A percentile compares a stretch with the other conserved stretches of the same genome.
Conservation (phyloP, 2,113 vertebrate species). For the Myotis brandtii region DNA sequence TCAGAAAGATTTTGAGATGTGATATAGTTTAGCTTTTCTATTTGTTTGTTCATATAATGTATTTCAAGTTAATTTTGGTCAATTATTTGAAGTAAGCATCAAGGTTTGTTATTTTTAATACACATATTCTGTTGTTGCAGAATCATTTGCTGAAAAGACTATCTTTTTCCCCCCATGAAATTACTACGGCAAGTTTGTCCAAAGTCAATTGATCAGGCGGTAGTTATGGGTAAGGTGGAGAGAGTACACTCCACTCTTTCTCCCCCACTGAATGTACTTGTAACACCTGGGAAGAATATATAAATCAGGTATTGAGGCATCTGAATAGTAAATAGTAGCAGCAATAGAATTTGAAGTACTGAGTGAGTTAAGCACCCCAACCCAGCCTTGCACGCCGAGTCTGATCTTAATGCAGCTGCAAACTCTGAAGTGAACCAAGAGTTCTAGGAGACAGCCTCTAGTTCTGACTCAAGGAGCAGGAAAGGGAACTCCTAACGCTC, state of each 20-base stretch:
- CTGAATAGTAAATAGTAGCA: not conserved
- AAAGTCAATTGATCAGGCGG: not conserved
- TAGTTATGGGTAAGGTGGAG: not conserved
- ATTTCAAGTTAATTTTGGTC: not conserved
- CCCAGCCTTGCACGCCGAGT: not conserved
- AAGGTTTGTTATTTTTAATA: slow-evolving; percentile 7
- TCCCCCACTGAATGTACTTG: not conserved
- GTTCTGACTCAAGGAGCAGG: not conserved
- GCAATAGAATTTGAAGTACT: not conserved
- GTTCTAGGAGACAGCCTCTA: not conserved
- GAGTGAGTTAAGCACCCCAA: not conserved
- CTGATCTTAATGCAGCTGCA: not conserved
- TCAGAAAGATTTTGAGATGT: not conserved
- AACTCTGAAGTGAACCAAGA: not conserved
- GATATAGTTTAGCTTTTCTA: not conserved
- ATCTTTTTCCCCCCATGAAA: not conserved
- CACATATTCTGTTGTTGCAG: not conserved
- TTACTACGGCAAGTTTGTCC: not conserved
- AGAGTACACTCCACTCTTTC: not conserved
- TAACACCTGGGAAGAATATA: not conserved
- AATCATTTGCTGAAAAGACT: not conserved
- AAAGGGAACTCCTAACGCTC: slow-evolving; percentile 30
- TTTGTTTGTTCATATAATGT: not conserved
- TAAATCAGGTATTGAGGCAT: not conserved
- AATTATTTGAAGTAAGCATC: not conserved